These are phyloP conservation scores for Drosophila phalerata DNA, from an alignment of 2,888 invertebrate species.

Conservation along the genomic window DNA sequence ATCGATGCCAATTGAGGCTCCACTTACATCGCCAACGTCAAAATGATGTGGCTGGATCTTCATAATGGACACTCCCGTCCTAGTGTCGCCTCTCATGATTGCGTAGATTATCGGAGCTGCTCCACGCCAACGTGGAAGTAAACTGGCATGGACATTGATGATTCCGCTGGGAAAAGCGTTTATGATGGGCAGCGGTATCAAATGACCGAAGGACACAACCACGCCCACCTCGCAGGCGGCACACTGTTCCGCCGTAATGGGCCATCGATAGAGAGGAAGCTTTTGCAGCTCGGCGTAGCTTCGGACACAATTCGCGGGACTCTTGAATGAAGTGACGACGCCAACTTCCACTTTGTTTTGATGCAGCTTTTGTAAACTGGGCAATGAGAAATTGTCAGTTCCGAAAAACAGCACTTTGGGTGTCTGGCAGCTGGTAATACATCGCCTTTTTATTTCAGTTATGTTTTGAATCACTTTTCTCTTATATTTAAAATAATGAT, in stretches of 20 bases:
- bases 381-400: constrained; percentile 92
- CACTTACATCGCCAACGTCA: constrained; percentile 89
- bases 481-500: constrained; percentile 79
- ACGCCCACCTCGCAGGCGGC: constrained; percentile 92
- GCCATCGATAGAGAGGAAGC: constrained; percentile 90
- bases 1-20: background rate
- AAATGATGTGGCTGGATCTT: constrained; percentile 92
- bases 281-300: constrained; percentile 88
- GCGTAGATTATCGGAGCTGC: constrained; percentile 96
- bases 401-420: constrained; percentile 93
- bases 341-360: constrained; percentile 87
- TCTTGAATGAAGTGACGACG: constrained; percentile 90
- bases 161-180: constrained; percentile 94
- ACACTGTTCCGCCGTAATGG: constrained; percentile 85
- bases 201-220: constrained; percentile 96
- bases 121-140: constrained; percentile 96
- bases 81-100: constrained; percentile 92
- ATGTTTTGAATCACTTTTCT: constrained; percentile 67
- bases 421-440: constrained; percentile 17
- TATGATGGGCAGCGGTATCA: constrained; percentile 92
- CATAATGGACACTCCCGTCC: constrained; percentile 95
- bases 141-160: constrained; percentile 96
- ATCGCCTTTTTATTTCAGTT: constrained; percentile 8
- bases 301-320: constrained; percentile 88
- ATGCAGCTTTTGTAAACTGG: constrained; percentile 87